Conservation (phyloP, 2,113 vertebrate species). For the Rynchops niger region DNA sequence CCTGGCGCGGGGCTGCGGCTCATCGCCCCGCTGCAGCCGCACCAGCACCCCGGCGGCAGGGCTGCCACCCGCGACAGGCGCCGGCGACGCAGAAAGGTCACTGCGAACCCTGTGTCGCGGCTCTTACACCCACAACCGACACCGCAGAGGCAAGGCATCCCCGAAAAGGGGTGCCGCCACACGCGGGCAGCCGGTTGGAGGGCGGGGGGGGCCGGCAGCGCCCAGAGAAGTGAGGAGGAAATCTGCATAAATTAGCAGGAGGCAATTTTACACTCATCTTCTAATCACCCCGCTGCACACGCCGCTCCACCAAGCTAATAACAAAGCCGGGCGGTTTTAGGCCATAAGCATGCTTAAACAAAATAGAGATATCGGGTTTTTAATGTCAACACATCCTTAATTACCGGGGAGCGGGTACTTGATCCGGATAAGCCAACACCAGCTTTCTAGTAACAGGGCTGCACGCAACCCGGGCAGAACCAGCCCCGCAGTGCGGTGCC, state of each 20-base stretch:
- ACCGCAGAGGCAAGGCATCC: rapidly evolving
- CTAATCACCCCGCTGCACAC: not conserved
- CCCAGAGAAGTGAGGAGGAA: not conserved
- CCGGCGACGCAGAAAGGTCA: rapidly evolving
- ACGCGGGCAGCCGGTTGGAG: not conserved
- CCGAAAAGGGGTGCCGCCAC: not conserved
- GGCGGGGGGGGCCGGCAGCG: rapidly evolving
- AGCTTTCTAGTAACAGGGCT: not conserved
- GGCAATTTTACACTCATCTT: not conserved
- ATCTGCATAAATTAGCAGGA: not conserved
- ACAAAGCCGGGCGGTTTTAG: not conserved
- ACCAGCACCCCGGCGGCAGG: not conserved
- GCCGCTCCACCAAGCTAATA: rapidly evolving
- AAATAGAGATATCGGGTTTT: rapidly evolving
- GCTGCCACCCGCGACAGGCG: not conserved
- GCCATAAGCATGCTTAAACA: not conserved
- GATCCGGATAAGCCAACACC: not conserved
- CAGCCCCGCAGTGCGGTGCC: not conserved
- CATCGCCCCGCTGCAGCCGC: not conserved
- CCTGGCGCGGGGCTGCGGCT: not conserved
- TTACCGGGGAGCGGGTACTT: not conserved
- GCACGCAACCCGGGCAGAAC: rapidly evolving
- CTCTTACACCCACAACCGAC: rapidly evolving
- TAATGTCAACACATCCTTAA: not conserved
- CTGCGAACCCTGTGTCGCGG: rapidly evolving